phyloP scores from a whole-genome alignment of 2,888 invertebrate species.

The Dryobota labecula region DNA sequence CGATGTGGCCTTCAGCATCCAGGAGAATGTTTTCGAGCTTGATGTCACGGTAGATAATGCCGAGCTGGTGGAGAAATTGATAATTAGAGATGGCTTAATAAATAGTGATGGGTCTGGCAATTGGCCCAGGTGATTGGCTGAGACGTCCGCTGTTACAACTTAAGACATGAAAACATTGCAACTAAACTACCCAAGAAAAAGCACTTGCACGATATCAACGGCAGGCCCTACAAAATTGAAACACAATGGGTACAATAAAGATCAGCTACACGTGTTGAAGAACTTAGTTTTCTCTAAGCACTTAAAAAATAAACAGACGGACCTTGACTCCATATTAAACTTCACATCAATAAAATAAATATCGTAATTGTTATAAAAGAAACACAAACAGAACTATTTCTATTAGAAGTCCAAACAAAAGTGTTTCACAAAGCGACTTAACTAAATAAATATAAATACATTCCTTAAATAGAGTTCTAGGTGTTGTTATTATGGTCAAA shows the following conservation, averaged over 20 bases:
- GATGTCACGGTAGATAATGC: constrained; percentile 99
- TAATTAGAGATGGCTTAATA: background rate
- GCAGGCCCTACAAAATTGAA: background rate
- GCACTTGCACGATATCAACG: background rate
- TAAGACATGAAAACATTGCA: background rate
- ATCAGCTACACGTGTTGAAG: background rate
- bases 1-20: constrained; percentile 98
- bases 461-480: constrained; percentile 16
- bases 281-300: background rate
- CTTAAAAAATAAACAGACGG: background rate
- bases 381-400: background rate
- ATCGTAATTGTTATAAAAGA: background rate
- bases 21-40: constrained; percentile 99
- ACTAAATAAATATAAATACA: constrained; percentile 29
- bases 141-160: background rate
- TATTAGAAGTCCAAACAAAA: constrained; percentile 16
- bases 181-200: background rate
- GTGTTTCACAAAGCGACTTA: constrained; percentile 6
- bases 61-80: constrained; percentile 92
- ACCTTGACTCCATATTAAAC: background rate
- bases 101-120: background rate
- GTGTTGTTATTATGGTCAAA: constrained; percentile 42
- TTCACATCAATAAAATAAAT: background rate
- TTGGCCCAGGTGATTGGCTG: background rate
- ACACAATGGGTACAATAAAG: too few relatives aligned